Evolutionary conservation across 2,113 vertebrate genomes (phyloP), one percentile per base, ranked within the genome.

Genomic region (Agapornis roseicollis): DNA sequence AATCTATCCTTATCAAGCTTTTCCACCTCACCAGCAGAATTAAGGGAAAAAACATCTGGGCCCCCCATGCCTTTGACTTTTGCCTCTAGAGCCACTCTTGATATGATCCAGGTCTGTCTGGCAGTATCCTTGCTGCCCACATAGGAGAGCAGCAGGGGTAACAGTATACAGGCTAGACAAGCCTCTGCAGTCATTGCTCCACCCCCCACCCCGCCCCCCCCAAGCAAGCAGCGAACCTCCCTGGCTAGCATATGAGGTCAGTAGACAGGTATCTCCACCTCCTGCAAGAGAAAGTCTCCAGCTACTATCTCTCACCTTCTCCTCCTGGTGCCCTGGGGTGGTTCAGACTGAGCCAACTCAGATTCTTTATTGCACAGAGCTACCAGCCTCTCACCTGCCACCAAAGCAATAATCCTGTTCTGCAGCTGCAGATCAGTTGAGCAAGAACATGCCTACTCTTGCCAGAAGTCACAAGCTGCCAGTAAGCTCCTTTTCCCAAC

Each of bases 161-260:
- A 35, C 19, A 53, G 2, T 27, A 11, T 22, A 60, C 44, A 5
- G 15, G 10, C 28, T 64, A 17, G 53, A 85, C 2, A 9, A 85
- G 13, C 10, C 46, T 80, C 28, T 4, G 3, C 22, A 58, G 47
- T 27, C 39, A 35, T 78, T 49, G 28, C 78, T 35, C 9, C 3
- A 14, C 58, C 1, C 2, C 22, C 11, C 3, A 41, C n/a, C n/a
- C n/a, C n/a, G n/a, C n/a, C n/a, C n/a, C 58, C 1, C 2, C 22
- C 11, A 2, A 41, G 18, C 18, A 55, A 41, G 35, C 8, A 60
- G 65, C 7, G 74, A 85, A 46, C 8, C 33, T 50, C 22, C 7
- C n/a, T 41, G 29, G 9, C 28, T 50, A 50, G 33, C 7, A 13
- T 35, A 4, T 23, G 11, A 77, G 24, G 9, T 64, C 13, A 73